Evolutionary conservation across 2,888 invertebrate genomes (phyloP).

Genomic region (Lypha dubia): DNA sequence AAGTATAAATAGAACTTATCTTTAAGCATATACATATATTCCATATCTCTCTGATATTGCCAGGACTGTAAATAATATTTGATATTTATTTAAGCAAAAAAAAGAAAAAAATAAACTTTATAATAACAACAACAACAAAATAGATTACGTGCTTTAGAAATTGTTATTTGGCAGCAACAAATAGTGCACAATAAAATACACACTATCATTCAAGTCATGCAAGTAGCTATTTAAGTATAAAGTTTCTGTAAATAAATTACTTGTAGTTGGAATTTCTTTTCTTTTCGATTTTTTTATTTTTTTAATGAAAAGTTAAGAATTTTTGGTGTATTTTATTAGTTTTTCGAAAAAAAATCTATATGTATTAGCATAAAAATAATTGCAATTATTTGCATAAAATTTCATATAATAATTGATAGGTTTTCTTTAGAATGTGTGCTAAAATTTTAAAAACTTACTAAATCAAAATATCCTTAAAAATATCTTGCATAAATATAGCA

Average conservation of each 20-base stretch:
- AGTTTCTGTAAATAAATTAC: conserved; percentile 16
- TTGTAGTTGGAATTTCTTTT: not conserved
- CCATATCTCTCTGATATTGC: not conserved
- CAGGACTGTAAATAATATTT: conserved; percentile 42
- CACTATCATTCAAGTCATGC: not conserved
- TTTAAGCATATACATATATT: conserved; percentile 7
- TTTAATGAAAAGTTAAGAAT: not conserved
- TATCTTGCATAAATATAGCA: too few species aligned
- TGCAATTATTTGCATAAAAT: too few species aligned
- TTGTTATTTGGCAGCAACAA: conserved; percentile 24
- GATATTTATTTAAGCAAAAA: conserved; percentile 15
- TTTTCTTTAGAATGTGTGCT: too few species aligned
- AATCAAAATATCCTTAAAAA: too few species aligned
- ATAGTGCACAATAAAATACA: not conserved
- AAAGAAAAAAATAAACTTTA: conserved; percentile 27
- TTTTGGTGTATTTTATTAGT: not conserved
- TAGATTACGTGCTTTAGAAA: conserved; percentile 36
- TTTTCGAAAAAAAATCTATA: too few species aligned
- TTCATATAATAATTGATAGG: too few species aligned
- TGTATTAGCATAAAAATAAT: too few species aligned
- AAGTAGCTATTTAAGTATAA: not conserved
- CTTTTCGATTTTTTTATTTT: too few species aligned
- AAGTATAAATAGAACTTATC: conserved; percentile 10
- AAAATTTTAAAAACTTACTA: too few species aligned
- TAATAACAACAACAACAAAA: conserved; percentile 37